Evolutionary conservation across 2,113 vertebrate genomes (phyloP), one percentile per base, ranked within the genome.

Genomic region (Prinia subflava): DNA sequence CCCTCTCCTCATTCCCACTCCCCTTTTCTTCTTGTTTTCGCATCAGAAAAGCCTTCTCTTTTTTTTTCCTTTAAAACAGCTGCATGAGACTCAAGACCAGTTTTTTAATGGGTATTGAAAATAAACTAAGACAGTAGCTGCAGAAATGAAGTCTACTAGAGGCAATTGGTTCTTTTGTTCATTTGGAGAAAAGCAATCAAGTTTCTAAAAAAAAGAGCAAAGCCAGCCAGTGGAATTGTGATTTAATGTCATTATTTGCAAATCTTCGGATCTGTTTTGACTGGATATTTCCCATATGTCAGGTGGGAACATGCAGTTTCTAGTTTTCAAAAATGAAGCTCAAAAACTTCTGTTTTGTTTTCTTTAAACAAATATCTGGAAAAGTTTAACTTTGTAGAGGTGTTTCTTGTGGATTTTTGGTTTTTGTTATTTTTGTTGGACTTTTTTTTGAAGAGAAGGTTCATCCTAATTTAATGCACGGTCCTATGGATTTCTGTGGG

Each of bases 31-130:
- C 92, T 81, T 64, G 31, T 93, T 97, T 99, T 99, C 99, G 98
- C 99, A 99, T 99, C 98, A 99, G 98, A 99, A 99, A 99, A 98
- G 98, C 98, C 98, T 98, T 98, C 98, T 98, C 94, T 98, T 95
- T 94, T 87, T 15, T 25, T 83, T 2, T 10, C 22, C n/a, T 90
- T 86, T 81, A 80, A 98, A 99, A 99, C 97, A 99, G 98, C 98
- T 98, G 97, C 97, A 89, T 81, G 75, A 98, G 98, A 98, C 98
- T 99, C 98, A 98, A 97, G 98, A 97, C 92, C 93, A 82, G 96
- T 97, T 97, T 99, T 98, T 98, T 98, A 98, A 98, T 98, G 98
- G 98, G 98, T 98, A 98, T 98, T 99, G 98, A 98, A 98, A 97
- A 97, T 95, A 97, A 98, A 99, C 98, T 99, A 99, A 98, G 96